Percentiles rank a stretch among this genome's conserved stretches.
Evolutionary conservation across 1,140 invertebrate species (phyloP).

Genomic region (Nomia melanderi): DNA sequence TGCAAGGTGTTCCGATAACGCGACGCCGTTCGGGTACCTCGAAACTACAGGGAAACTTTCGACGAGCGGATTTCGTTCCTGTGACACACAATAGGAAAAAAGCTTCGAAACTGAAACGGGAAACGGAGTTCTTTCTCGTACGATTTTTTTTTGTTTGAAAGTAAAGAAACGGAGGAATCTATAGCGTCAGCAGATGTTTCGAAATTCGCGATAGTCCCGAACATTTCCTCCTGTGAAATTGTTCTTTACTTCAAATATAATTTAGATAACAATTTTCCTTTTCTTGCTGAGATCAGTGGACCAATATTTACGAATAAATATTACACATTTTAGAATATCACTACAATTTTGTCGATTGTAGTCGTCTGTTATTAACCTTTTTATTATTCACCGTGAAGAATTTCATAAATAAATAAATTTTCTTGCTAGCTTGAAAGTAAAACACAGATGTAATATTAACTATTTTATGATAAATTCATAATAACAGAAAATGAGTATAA

Average conservation of each 20-base stretch:
- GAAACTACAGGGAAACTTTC: constrained; percentile 15
- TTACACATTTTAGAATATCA: too few relatives aligned
- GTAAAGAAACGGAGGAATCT: background rate
- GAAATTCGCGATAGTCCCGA: background rate
- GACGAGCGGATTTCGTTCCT: background rate
- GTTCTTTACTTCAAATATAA: background rate
- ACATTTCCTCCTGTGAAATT: background rate
- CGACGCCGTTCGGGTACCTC: background rate
- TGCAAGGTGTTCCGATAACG: constrained; percentile 21
- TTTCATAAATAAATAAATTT: too few relatives aligned
- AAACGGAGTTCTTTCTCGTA: background rate
- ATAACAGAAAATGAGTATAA: too few relatives aligned
- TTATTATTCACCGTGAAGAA: too few relatives aligned
- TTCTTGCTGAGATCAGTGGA: background rate
- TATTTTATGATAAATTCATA: too few relatives aligned
- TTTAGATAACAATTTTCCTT: background rate
- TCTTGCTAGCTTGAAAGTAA: too few relatives aligned
- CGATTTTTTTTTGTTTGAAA: background rate
- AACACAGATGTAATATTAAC: too few relatives aligned
- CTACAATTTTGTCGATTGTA: too few relatives aligned
- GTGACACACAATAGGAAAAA: background rate
- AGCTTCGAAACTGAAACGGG: background rate
- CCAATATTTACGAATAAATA: too few relatives aligned
- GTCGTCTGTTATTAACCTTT: too few relatives aligned
- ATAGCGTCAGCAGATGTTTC: background rate